Evolutionary conservation across 2,113 vertebrate species (phyloP).

Genomic region (Prolemur simus): DNA sequence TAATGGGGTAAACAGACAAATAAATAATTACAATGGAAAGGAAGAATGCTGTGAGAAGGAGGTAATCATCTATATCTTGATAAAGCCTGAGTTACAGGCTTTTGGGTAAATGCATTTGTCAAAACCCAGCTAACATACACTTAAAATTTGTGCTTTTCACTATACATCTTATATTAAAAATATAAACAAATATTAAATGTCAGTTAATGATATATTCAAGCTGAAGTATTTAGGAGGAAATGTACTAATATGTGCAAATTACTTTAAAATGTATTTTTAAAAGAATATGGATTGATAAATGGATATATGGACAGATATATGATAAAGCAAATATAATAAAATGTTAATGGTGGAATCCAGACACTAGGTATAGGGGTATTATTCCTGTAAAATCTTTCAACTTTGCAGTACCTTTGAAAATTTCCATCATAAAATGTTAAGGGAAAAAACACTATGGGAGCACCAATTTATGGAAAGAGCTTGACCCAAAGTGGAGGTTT

Average conservation of each 20-base stretch:
- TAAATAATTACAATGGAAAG: not conserved
- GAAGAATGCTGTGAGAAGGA: not conserved
- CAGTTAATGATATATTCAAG: not conserved
- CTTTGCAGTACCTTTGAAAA: not conserved
- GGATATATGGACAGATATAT: constrained; percentile 3
- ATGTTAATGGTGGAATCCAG: not conserved
- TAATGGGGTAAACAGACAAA: not conserved
- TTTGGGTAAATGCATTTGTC: not conserved
- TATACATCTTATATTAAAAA: not conserved
- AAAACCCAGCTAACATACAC: not conserved
- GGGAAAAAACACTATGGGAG: not conserved
- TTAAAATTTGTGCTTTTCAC: constrained; percentile 35
- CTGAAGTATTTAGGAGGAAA: constrained; percentile 16
- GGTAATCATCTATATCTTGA: not conserved
- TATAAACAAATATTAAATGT: not conserved
- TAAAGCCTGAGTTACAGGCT: not conserved
- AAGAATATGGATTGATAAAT: not conserved
- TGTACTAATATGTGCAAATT: not conserved
- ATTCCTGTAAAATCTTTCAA: not conserved
- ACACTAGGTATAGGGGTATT: not conserved
- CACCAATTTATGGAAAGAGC: not conserved
- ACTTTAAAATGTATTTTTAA: not conserved
- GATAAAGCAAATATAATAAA: constrained; percentile 13
- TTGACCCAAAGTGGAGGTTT: constrained; percentile 9
- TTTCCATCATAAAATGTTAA: not conserved